Percentiles rank a stretch among this genome's conserved stretches.
phyloP scores from a whole-genome alignment of 2,797 vertebrate species.

The Brotula barbata region DNA sequence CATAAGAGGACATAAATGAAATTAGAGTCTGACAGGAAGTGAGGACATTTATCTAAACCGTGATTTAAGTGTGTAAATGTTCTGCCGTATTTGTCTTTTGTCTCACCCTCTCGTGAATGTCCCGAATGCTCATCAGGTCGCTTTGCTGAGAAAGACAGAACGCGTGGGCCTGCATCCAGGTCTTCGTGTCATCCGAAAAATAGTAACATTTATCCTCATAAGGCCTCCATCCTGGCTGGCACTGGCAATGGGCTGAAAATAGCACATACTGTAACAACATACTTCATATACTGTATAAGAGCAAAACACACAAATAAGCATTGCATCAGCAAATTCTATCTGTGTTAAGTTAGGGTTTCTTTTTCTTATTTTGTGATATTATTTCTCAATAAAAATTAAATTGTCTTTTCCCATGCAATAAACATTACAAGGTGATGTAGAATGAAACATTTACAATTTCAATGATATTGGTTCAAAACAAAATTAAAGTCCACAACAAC shows the following conservation, averaged over 20 bases:
- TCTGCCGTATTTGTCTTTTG: neutral
- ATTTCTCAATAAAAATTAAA: no score
- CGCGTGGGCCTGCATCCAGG: conserved; percentile 70
- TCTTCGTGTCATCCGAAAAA: conserved; percentile 72
- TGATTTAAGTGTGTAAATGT: neutral
- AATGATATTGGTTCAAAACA: no score
- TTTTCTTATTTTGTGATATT: no score
- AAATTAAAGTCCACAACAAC: no score
- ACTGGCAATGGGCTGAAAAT: conserved; percentile 68
- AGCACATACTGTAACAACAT: neutral
- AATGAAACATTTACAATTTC: no score
- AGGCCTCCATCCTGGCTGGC: conserved; percentile 77
- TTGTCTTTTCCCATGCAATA: no score
- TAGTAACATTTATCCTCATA: conserved; percentile 74
- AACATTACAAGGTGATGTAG: no score
- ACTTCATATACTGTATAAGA: neutral
- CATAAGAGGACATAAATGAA: neutral
- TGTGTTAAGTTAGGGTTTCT: no score
- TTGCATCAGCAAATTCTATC: no score
- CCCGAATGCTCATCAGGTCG: conserved; percentile 77
- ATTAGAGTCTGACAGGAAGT: neutral
- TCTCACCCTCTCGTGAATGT: conserved; percentile 78
- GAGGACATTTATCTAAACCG: neutral
- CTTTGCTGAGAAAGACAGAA: conserved; percentile 62
- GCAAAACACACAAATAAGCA: neutral